Evolutionary conservation across 2,113 vertebrate genomes (phyloP), one percentile per base, ranked within the genome.

Genomic region (Callipepla californica): DNA sequence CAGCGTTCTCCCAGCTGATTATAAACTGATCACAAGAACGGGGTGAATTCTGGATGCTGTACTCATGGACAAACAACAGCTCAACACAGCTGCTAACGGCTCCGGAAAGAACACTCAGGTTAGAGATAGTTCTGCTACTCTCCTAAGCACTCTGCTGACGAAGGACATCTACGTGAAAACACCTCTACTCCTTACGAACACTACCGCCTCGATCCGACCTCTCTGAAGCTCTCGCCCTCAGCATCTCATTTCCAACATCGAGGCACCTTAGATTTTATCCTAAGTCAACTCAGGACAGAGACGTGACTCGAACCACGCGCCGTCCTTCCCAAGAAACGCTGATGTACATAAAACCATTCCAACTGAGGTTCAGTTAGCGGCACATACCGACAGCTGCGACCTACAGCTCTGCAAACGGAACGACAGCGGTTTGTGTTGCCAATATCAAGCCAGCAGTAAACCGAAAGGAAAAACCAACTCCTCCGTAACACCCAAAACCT

Each of bases 401-500:
- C 95, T 92, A 96, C 77, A 93, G 96, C 88, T 95, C 79, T 93
- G 96, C 94, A 90, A 97, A 92, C 1, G 61, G 55, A 98, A 95
- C 96, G 80, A 95, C 53, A 78, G 73, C 10, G 96, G 87, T 94
- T 96, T 75, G 93, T n/a, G 67, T 93, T 94, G 97, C 86, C 95
- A 93, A 97, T 95, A 96, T 87, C 93, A 87, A 94, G 90, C 97
- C 93, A 94, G 89, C 87, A 80, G 34, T 90, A 95, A 93, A 90
- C 70, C 7, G 38, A n/a, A 66, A 90, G 87, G 89, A 79, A 62
- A 28, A 74, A n/a, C 40, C 92, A 91, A 92, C 79, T 95, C 92
- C 95, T 96, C 91, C 95, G 85, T 90, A 97, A 97, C 93, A 97
- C 65, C 87, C 93, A 96, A 92, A 94, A 96, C 87, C 96, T 97